Base-by-base conservation (phyloP, 2,888 invertebrate species). In the Ectropis crepuscularia region DNA sequence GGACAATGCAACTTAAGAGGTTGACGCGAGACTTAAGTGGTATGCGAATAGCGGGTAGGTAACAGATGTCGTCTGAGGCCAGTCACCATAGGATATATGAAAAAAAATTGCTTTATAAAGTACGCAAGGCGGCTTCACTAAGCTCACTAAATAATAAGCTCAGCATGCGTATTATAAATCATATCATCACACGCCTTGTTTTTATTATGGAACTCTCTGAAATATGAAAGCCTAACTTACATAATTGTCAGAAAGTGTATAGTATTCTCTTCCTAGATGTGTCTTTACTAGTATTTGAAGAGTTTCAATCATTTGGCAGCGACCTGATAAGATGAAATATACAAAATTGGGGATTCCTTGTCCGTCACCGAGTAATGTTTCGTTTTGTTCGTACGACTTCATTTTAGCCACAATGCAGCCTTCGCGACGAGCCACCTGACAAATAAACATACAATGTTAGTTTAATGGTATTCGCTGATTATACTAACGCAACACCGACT, bases 361-460 rank as follows among this genome's bases (percentile, higher is more conserved):
- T 12, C 92, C 92, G 66, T 94, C 94, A 0, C 94, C 94, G 10
- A 94, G 79, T 5, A 94, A 76, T 7, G 94, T 94, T 72, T 95
- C 94, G 68, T 94, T 93, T 0, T 85, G 69, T 16, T 85, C 84
- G 74, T 89, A 95, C 0, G 91, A 82, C 75, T 94, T 94, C 77
- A 95, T 93, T 83, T 94, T 95, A 6, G 95, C 94, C 38, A 95
- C 87, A 72, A 95, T 94, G 73, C 95, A 95, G 73, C 95, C 95
- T 81, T 95, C 95, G 50, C 95, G 91, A 58, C 93, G 92, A 0
- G 94, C 90, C 0, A 94, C 90, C 93, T 93, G 73, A 36, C 53
- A 58, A 28, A 28, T 28, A 28, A 28, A 28, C 4, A 28, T 2
- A 28, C 16, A 28, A 28, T 28, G 16, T 4, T 28, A 28, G 4